Evolutionary conservation across 92 coral and sea anemone genomes (phyloP).

Genomic region (Meandrina meandrites): DNA sequence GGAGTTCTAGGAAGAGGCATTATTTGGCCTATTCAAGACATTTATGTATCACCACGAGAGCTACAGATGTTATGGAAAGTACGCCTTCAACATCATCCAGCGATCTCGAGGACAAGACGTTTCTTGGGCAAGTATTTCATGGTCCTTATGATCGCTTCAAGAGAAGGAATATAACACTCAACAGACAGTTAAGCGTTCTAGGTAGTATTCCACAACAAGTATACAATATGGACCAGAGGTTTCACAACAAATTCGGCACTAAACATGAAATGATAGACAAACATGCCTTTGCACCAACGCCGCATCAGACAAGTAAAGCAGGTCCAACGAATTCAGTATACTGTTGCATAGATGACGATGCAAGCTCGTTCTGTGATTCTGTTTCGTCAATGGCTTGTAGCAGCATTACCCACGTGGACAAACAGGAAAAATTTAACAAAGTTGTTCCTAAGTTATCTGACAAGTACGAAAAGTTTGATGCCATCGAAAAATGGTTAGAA

Average conservation of each 20-base stretch:
- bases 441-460: neutral
- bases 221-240: neutral
- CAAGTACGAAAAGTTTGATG: neutral
- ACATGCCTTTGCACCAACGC: neutral
- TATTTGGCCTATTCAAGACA: slow-evolving; percentile 35
- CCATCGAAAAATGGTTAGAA: slow-evolving; percentile 15
- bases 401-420: neutral
- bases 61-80: neutral
- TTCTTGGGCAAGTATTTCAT: neutral
- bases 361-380: slow-evolving; percentile 20
- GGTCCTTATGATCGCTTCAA: neutral
- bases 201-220: neutral
- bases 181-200: neutral
- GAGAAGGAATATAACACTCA: neutral
- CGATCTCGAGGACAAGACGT: neutral
- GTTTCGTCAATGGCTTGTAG: slow-evolving; percentile 13
- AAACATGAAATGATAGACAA: neutral
- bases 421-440: neutral
- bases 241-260: slow-evolving; percentile 16
- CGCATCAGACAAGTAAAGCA: neutral
- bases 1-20: neutral
- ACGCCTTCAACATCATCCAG: neutral
- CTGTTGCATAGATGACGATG: neutral
- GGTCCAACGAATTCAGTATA: neutral
- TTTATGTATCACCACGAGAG: neutral